phyloP scores from a whole-genome alignment of 2,888 invertebrate genomes.

The Eurytoma californica region DNA sequence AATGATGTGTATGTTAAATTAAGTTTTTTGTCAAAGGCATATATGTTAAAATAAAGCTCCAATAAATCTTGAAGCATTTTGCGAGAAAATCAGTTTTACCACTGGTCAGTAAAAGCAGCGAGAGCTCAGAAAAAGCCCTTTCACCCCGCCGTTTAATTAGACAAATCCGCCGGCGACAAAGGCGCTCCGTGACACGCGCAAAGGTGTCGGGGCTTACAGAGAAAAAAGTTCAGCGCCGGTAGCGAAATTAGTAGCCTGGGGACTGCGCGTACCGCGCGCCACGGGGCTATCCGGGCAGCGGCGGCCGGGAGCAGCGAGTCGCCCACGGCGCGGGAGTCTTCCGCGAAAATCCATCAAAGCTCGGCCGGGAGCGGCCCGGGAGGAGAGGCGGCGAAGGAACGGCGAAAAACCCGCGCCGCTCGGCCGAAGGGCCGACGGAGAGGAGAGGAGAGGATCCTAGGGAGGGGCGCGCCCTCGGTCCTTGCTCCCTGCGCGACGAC shows the following conservation, averaged over 20 bases:
- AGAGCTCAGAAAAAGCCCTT: no score
- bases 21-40: no score
- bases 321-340: not conserved
- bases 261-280: not conserved
- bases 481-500: not conserved
- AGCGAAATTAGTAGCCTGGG: not conserved
- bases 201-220: not conserved
- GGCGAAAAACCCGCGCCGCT: slow-evolving; percentile 4
- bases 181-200: not conserved
- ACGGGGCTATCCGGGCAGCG: not conserved
- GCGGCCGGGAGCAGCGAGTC: no score
- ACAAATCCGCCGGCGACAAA: not conserved
- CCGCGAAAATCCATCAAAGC: slow-evolving; percentile 6
- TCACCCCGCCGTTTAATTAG: not conserved
- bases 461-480: not conserved
- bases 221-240: slow-evolving; percentile 2
- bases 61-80: no score
- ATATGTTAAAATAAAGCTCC: no score
- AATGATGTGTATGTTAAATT: no score
- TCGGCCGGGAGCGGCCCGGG: not conserved
- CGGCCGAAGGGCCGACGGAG: not conserved
- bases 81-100: no score
- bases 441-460: not conserved
- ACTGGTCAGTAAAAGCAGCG: no score
- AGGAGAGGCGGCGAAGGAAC: not conserved